Conservation (phyloP, 2,797 vertebrate species). For the Mionectes olivaceus region DNA sequence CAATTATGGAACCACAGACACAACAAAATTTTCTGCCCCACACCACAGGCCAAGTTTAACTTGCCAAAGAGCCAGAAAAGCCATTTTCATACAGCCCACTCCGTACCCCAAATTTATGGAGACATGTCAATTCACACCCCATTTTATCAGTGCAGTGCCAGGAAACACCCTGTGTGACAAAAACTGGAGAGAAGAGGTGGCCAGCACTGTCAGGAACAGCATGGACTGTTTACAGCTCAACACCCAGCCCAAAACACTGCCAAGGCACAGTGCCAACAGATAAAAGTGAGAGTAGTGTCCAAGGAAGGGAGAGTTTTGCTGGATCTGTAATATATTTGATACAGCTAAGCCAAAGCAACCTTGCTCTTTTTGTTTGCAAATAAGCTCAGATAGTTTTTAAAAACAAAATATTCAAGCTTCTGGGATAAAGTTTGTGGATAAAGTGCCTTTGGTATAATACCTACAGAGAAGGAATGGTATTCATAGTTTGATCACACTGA, state of each 20-base stretch:
- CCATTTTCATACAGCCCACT: neutral
- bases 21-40: neutral
- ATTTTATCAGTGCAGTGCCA: neutral
- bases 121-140: neutral
- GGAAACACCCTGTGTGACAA: neutral
- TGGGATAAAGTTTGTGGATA: neutral
- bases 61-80: neutral
- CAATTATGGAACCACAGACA: neutral
- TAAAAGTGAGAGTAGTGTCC: neutral
- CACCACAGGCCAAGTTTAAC: rapidly evolving
- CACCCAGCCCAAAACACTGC: neutral
- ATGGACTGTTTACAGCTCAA: neutral
- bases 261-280: neutral
- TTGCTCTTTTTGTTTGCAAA: neutral
- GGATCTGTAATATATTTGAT: neutral
- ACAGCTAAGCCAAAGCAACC: neutral
- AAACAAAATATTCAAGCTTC: neutral
- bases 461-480: neutral
- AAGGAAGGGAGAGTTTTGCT: neutral
- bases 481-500: neutral
- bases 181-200: neutral
- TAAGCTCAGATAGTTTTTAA: neutral
- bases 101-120: neutral
- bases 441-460: neutral
- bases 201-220: neutral